Conservation (phyloP, 2,888 invertebrate species). For the Serripes groenlandicus region DNA sequence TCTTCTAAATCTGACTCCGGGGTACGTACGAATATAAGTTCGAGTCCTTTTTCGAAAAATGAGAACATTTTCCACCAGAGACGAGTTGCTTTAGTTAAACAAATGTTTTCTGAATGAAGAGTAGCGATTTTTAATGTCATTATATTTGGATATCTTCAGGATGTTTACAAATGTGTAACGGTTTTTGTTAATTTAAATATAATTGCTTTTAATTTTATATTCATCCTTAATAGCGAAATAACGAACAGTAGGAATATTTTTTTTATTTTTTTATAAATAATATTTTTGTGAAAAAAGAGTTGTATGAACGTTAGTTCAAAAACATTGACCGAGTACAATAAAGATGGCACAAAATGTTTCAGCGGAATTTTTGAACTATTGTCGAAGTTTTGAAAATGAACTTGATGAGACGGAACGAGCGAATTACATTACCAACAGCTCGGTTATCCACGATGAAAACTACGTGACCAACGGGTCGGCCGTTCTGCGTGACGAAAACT, state of each 20-base stretch:
- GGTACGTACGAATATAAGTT: slow-evolving; percentile 65
- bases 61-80: too few species aligned
- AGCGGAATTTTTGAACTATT: slow-evolving; percentile 69
- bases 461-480: not conserved
- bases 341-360: slow-evolving; percentile 59
- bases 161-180: too few species aligned
- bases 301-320: not conserved
- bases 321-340: not conserved
- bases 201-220: too few species aligned
- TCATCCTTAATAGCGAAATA: too few species aligned
- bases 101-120: too few species aligned
- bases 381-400: slow-evolving; percentile 70
- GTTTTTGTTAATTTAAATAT: too few species aligned
- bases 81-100: too few species aligned
- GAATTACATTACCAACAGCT: slow-evolving; percentile 2
- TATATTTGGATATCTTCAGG: too few species aligned
- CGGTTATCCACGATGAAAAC: not conserved
- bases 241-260: not conserved
- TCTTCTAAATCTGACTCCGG: slow-evolving; percentile 48
- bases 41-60: too few species aligned
- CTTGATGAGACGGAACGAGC: slow-evolving; percentile 58
- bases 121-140: too few species aligned
- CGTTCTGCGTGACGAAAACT: slow-evolving; percentile 21
- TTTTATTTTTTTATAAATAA: too few species aligned
- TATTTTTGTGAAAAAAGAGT: not conserved